Evolutionary conservation across 2,113 vertebrate genomes (phyloP).

Genomic region (Neogobius melanostomus): DNA sequence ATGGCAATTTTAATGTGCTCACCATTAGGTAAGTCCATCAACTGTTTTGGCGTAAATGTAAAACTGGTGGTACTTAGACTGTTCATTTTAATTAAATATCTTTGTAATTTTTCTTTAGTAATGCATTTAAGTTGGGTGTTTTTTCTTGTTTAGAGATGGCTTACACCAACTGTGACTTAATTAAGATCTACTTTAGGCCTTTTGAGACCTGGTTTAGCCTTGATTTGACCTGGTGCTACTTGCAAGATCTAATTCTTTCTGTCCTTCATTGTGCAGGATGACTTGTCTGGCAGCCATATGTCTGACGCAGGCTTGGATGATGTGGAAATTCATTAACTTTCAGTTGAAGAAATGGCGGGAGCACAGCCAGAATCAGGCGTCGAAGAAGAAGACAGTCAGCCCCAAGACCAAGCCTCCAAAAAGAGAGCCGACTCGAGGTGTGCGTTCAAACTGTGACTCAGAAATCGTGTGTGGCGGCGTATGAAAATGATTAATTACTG

Average conservation of each 20-base stretch:
- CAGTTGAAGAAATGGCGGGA: conserved; percentile 87
- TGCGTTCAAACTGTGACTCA: background rate
- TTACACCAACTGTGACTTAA: no score
- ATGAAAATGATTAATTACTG: background rate
- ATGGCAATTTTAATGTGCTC: conserved; percentile 83
- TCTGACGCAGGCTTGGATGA: conserved; percentile 88
- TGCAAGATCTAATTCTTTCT: no score
- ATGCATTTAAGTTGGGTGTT: no score
- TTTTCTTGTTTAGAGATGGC: no score
- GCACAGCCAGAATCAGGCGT: conserved; percentile 79
- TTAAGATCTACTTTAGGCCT: no score
- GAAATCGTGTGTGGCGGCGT: background rate
- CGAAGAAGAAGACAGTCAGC: conserved; percentile 76
- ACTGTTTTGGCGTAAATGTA: background rate
- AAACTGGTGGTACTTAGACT: background rate
- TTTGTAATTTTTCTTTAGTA: no score
- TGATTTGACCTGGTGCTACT: no score
- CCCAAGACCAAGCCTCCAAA: conserved; percentile 79
- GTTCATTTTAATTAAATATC: background rate
- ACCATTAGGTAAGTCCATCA: conserved; percentile 75
- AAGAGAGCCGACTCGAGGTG: conserved; percentile 76
- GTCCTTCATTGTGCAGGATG: conserved; percentile 67
- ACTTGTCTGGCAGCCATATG: conserved; percentile 83
- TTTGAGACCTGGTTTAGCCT: no score
- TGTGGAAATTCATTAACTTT: conserved; percentile 88